Conservation (phyloP, 2,888 invertebrate genomes). For the Coenonympha glycerion region DNA sequence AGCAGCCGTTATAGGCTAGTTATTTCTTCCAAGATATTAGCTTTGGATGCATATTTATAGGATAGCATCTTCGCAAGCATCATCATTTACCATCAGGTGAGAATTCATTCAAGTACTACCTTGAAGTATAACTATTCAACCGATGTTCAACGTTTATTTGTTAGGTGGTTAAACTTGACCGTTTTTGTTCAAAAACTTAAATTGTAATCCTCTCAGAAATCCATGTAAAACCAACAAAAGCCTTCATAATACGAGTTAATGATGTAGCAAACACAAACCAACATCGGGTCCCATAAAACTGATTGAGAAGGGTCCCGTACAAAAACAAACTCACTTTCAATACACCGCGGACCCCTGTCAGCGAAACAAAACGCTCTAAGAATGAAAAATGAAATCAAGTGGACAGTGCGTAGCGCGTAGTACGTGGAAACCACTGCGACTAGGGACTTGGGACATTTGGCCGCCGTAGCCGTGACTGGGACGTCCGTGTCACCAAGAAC, state of each 20-base stretch:
- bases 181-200: not conserved
- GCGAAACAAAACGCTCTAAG: conserved; percentile 66
- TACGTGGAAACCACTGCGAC: conserved; percentile 25
- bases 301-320: conserved; percentile 54
- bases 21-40: too few species aligned
- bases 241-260: conserved; percentile 53
- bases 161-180: too few species aligned
- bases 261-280: conserved; percentile 37
- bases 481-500: too few species aligned
- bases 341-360: conserved; percentile 61
- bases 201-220: not conserved
- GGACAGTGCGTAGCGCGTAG: conserved; percentile 50
- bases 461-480: too few species aligned
- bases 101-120: too few species aligned
- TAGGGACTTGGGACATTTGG: conserved; percentile 36
- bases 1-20: too few species aligned
- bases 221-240: not conserved
- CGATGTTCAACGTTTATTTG: too few species aligned
- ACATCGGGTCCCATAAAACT: conserved; percentile 44
- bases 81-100: too few species aligned
- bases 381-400: conserved; percentile 75
- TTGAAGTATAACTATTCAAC: too few species aligned
- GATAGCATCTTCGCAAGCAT: too few species aligned
- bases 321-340: conserved; percentile 61
- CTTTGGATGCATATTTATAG: too few species aligned